Evolutionary conservation across 2,797 vertebrate species (phyloP).

Genomic region (Sebastes cheni): DNA sequence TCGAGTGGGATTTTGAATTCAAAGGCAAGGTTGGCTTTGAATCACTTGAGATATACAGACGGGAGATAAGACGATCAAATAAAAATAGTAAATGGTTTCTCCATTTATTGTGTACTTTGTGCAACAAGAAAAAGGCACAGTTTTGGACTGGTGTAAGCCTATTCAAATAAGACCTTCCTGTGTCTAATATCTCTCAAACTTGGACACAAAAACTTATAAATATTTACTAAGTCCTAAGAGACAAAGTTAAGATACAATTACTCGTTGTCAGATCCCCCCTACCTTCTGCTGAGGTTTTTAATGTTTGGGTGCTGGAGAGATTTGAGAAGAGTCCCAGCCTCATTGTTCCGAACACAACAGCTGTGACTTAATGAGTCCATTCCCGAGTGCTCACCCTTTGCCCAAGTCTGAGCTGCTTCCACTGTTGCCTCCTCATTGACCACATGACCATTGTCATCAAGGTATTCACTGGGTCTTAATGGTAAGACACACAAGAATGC

Average conservation of each 20-base stretch:
- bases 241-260: slow-evolving; percentile 48
- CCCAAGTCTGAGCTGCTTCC: slow-evolving; percentile 74
- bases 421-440: slow-evolving; percentile 74
- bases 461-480: slow-evolving; percentile 79
- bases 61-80: not conserved
- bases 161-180: slow-evolving; percentile 16
- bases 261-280: slow-evolving; percentile 12
- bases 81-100: not conserved
- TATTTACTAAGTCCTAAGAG: slow-evolving; percentile 44
- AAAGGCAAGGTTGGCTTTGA: slow-evolving; percentile 53
- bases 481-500: slow-evolving; percentile 82
- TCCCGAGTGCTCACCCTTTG: slow-evolving; percentile 74
- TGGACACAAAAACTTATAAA: slow-evolving; percentile 30
- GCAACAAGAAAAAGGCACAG: not conserved
- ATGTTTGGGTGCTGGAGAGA: slow-evolving; percentile 59
- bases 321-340: slow-evolving; percentile 58
- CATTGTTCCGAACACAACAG: slow-evolving; percentile 79
- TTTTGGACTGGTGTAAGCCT: not conserved
- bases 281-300: slow-evolving; percentile 52
- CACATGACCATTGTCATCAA: slow-evolving; percentile 79
- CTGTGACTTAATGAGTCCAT: slow-evolving; percentile 81
- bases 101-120: not conserved
- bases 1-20: slow-evolving; percentile 84
- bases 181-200: slow-evolving; percentile 2
- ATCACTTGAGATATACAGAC: slow-evolving; percentile 17